Base-by-base conservation (phyloP, 2,888 invertebrate genomes). In the Malacosoma neustria region DNA sequence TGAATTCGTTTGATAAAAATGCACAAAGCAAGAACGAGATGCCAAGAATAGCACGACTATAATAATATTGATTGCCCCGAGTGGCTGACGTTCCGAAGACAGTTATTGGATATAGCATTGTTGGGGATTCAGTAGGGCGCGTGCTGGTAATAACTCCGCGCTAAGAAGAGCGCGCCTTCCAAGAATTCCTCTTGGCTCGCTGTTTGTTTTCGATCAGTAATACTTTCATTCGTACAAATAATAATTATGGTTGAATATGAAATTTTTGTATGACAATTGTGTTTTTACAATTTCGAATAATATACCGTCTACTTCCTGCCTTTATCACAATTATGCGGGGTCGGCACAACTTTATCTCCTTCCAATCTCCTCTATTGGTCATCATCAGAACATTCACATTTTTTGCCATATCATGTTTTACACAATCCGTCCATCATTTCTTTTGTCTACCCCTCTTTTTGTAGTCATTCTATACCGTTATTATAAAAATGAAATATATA, bases 51-150 rank as follows among this genome's bases (percentile, higher is more conserved):
- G 22, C 9, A 22, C 22, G 22, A 9, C 9, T 22, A 22, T 22
- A 22, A 22, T 22, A 22, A 22, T 22, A 22, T 22, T 22, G 22
- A 22, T 22, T 22, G 9, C 22, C 22, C 9, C 5, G 22, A 9
- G 22, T 22, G 22, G 9, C 22, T 22, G 22, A 22, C 22, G 22
- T 22, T 22, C 39, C 40, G 46, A 44, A 48, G 48, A 46, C 43
- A 49, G 51, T 61, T 64, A 70, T 71, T 69, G 68, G 71, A 66
- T 69, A 48, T 52, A 49, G 51, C 67, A 61, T 51, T 63, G 40
- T 48, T 65, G 59, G 39, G 69, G 68, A 47, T 69, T 69, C 70
- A 47, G 38, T 37, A 36, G 49, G 47, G 57, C 53, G 38, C 40
- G 43, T 37, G 34, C 39, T 32, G 42, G 41, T 43, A 36, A 43